phyloP scores from a whole-genome alignment of 2,113 vertebrate species.

The Crotalus horridus region DNA sequence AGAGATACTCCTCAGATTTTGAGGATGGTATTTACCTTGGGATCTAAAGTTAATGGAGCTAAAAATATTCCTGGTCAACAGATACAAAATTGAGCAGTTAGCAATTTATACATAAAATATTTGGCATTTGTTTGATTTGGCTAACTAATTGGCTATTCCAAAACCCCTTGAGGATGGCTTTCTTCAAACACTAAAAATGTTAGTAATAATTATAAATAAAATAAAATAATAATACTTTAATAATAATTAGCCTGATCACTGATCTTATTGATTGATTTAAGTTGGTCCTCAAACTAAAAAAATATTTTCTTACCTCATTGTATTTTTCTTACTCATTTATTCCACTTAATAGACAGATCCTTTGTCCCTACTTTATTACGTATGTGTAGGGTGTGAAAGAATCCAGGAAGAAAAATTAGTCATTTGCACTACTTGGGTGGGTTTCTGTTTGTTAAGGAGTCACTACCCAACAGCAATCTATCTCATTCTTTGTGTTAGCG shows the following conservation, averaged over 20 bases:
- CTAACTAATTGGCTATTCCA: not conserved
- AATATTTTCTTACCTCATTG: not conserved
- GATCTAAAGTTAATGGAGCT: not conserved
- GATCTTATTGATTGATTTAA: not conserved
- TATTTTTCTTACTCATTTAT: constrained; percentile 28
- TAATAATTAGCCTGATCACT: not conserved
- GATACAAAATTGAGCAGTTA: not conserved
- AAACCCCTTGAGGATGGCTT: not conserved
- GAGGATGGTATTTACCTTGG: not conserved
- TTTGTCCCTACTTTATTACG: constrained; percentile 57
- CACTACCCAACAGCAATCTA: constrained; percentile 30
- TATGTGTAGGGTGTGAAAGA: constrained; percentile 52
- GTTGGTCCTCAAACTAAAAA: not conserved
- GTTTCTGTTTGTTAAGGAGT: constrained; percentile 43
- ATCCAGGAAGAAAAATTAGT: constrained; percentile 55
- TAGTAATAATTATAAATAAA: not conserved
- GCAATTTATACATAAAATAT: not conserved
- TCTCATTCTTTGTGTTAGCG: constrained; percentile 13
- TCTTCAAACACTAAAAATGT: not conserved
- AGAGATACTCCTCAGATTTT: not conserved
- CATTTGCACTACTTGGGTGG: constrained; percentile 64
- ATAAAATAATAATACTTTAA: not conserved
- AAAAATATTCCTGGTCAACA: not conserved
- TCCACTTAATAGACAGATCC: constrained; percentile 38
- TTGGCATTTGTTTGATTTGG: not conserved